These are phyloP conservation scores for Daphoenositta chrysoptera DNA, from an alignment of 2,113 vertebrate genomes.

Conservation along the genomic window DNA sequence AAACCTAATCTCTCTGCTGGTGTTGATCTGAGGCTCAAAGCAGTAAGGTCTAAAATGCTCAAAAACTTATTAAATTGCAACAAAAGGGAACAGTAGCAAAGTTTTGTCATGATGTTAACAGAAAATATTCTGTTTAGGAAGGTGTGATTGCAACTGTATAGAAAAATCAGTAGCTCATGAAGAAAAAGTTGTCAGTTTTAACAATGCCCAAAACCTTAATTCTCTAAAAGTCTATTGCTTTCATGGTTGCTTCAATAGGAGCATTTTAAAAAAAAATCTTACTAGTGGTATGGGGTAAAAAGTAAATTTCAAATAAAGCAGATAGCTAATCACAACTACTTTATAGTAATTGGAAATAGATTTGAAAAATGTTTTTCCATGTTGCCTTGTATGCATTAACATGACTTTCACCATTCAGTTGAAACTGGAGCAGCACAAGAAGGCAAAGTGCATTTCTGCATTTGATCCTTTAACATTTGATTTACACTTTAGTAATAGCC, in stretches of 20 bases:
- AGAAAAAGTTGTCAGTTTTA: not conserved
- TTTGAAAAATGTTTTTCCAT: not conserved
- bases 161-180: not conserved
- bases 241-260: not conserved
- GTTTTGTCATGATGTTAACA: not conserved
- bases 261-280: not conserved
- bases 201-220: not conserved
- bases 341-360: not conserved
- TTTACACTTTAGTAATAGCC: not conserved
- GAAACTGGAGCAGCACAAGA: not conserved
- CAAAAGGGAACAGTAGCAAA: not conserved
- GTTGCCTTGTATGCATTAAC: not conserved
- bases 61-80: not conserved
- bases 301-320: not conserved
- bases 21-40: not conserved
- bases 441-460: not conserved
- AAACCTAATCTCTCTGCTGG: not conserved
- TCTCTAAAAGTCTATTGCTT: not conserved
- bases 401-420: not conserved
- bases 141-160: not conserved
- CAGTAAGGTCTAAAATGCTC: not conserved
- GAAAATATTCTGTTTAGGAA: not conserved
- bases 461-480: not conserved
- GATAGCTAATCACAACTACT: not conserved
- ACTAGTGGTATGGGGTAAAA: not conserved